These are phyloP conservation scores for Sminthopsis crassicaudata DNA, from an alignment of 2,113 vertebrate species.

Conservation along the genomic window DNA sequence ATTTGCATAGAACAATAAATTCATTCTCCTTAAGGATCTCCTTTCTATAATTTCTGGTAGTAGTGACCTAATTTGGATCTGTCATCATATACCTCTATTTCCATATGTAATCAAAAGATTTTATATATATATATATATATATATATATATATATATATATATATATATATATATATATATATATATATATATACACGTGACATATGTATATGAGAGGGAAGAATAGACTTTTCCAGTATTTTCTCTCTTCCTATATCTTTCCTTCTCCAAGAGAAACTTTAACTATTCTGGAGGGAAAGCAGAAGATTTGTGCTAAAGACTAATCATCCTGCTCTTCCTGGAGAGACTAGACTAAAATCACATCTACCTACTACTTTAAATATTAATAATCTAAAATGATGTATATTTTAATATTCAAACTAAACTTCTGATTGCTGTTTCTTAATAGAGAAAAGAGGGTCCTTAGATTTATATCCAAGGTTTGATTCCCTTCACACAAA, in stretches of 20 bases:
- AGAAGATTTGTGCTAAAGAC: background rate
- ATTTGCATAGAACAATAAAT: background rate
- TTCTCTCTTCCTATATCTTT: background rate
- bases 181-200: too few relatives aligned
- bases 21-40: background rate
- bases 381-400: background rate
- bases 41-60: background rate
- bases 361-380: background rate
- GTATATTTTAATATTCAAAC: background rate
- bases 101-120: background rate
- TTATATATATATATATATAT: too few relatives aligned
- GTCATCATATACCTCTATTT: background rate
- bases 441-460: background rate
- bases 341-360: background rate
- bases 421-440: background rate
- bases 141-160: too few relatives aligned
- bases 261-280: background rate
- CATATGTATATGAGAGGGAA: background rate
- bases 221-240: background rate
- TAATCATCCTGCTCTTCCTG: too few relatives aligned
- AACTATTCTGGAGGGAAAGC: background rate
- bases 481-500: background rate
- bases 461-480: background rate
- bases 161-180: too few relatives aligned
- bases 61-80: background rate